Conservation (phyloP, 2,888 invertebrate genomes). For the Oscheius onirici region DNA sequence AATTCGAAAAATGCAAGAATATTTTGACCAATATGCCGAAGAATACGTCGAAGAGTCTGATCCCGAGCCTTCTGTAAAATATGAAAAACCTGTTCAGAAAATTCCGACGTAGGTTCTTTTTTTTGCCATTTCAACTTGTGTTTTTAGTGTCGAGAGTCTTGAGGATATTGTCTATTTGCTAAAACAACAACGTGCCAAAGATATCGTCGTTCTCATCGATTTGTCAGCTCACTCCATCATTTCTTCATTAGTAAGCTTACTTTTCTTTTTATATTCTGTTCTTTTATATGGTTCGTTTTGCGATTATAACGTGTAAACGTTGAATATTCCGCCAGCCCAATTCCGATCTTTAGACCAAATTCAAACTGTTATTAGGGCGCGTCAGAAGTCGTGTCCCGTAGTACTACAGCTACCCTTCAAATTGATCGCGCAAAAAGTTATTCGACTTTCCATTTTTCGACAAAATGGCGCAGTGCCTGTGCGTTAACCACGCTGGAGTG, state of each 20-base stretch:
- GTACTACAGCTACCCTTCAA: too few relatives aligned
- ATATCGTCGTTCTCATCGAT: conserved; percentile 27
- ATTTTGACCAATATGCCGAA: conserved; percentile 36
- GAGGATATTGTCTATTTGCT: conserved; percentile 27
- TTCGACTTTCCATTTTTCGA: too few relatives aligned
- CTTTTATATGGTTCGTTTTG: too few relatives aligned
- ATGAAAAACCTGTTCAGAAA: background rate
- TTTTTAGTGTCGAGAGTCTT: conserved; percentile 20
- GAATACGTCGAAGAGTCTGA: conserved; percentile 32
- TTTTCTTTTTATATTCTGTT: background rate
- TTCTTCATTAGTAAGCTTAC: conserved; percentile 8
- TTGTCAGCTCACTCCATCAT: background rate
- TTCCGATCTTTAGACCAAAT: too few relatives aligned
- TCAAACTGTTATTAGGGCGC: too few relatives aligned
- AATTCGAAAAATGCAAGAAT: conserved; percentile 33
- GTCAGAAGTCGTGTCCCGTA: too few relatives aligned
- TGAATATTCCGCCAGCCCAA: too few relatives aligned
- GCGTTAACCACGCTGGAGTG: too few relatives aligned
- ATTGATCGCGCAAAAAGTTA: too few relatives aligned
- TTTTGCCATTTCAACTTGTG: background rate
- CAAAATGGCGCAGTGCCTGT: too few relatives aligned
- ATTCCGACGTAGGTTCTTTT: background rate
- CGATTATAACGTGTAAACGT: too few relatives aligned
- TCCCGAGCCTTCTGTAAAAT: background rate
- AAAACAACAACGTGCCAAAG: conserved; percentile 3